These are phyloP conservation scores for Spongilla lacustris DNA, from an alignment of 37 sponge, comb jelly and placozoan species.

Conservation along the genomic window DNA sequence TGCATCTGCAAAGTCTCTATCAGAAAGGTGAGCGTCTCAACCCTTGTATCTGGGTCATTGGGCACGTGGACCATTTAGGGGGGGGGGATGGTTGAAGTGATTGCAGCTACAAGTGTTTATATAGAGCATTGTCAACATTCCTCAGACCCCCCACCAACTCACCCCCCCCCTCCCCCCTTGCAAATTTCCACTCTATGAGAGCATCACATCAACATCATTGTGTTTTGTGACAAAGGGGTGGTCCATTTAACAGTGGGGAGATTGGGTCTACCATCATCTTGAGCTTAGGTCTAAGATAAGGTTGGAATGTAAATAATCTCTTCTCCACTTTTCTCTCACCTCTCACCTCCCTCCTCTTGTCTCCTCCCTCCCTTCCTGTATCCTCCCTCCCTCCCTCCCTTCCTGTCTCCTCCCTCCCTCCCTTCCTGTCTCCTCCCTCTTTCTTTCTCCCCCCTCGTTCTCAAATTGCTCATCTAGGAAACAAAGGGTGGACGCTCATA, in stretches of 20 bases:
- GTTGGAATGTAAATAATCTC: too few relatives aligned
- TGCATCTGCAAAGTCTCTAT: constrained; percentile 79
- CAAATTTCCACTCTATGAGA: too few relatives aligned
- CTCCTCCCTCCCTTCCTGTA: too few relatives aligned
- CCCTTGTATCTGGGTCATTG: not conserved
- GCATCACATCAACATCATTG: not conserved
- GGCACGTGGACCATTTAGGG: not conserved
- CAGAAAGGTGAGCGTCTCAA: constrained; percentile 69
- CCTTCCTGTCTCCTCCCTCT: too few relatives aligned
- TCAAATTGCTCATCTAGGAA: constrained; percentile 51
- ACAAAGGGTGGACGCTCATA: constrained; percentile 76
- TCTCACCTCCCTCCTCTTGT: too few relatives aligned
- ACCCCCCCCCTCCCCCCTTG: not conserved
- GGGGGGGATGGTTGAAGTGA: not conserved
- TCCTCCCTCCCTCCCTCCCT: not conserved
- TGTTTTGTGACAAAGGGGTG: not conserved
- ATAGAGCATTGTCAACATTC: not conserved
- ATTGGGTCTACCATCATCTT: not conserved
- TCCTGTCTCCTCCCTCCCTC: too few relatives aligned
- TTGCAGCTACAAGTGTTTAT: not conserved
- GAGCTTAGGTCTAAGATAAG: too few relatives aligned
- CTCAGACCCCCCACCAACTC: not conserved
- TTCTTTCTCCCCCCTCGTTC: not conserved
- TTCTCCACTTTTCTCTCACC: too few relatives aligned
- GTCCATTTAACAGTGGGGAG: not conserved